Conservation (phyloP, 1,140 invertebrate species). For the Limonius californicus region DNA sequence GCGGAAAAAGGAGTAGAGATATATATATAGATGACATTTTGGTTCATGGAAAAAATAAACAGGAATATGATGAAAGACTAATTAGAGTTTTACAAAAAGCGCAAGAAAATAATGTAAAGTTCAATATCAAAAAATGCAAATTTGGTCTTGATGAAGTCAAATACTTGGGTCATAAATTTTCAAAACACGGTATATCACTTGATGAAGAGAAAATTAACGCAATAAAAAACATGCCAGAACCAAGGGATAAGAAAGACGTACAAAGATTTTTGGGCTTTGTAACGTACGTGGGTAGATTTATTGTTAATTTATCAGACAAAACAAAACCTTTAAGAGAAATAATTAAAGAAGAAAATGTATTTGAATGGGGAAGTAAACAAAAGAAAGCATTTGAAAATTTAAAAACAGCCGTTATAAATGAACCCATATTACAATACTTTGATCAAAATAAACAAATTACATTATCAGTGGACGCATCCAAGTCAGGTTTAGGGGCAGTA, state of each 20-base stretch:
- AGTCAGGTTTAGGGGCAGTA: not conserved
- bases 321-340: conserved; percentile 29
- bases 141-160: conserved; percentile 38
- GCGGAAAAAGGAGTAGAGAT: conserved; percentile 27
- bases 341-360: conserved; percentile 28
- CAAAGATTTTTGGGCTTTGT: conserved; percentile 41
- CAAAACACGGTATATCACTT: conserved; percentile 28
- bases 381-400: conserved; percentile 23
- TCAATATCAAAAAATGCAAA: conserved; percentile 39
- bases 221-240: conserved; percentile 39
- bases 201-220: conserved; percentile 43
- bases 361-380: conserved; percentile 14
- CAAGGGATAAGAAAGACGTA: conserved; percentile 39
- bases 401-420: not conserved
- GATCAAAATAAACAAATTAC: not conserved
- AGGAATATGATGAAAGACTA: conserved; percentile 29
- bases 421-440: not conserved
- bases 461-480: not conserved
- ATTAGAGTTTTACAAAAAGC: conserved; percentile 34
- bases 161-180: conserved; percentile 38
- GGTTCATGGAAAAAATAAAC: conserved; percentile 31
- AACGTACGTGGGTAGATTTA: conserved; percentile 42
- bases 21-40: conserved; percentile 41
- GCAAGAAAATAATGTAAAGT: conserved; percentile 23
- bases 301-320: conserved; percentile 38